These are phyloP conservation scores for Serinus canaria DNA, from an alignment of 2,113 vertebrate species.

Conservation along the genomic window DNA sequence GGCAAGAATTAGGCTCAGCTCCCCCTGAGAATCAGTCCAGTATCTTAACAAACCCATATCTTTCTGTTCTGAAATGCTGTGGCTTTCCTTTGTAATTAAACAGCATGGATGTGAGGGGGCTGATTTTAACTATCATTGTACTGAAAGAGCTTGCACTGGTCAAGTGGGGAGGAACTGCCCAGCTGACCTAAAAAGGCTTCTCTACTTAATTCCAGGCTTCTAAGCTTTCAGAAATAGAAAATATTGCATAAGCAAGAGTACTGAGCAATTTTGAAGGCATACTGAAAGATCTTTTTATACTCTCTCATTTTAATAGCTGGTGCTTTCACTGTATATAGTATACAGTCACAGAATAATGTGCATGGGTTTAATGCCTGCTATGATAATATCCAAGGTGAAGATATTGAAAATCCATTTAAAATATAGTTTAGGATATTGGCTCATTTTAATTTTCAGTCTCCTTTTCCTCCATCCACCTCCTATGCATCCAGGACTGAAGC, in stretches of 20 bases:
- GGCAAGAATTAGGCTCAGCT: conserved; percentile 23
- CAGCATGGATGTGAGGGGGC: conserved; percentile 26
- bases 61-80: neutral
- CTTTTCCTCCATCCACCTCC: neutral
- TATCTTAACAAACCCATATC: neutral
- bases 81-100: conserved; percentile 45
- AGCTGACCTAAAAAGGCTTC: neutral
- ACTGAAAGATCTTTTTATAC: conserved; percentile 44
- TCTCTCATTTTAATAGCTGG: conserved; percentile 41
- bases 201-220: conserved; percentile 36
- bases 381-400: conserved; percentile 51
- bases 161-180: conserved; percentile 16
- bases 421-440: conserved; percentile 46
- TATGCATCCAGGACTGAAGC: neutral
- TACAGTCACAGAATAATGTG: conserved; percentile 46
- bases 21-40: neutral
- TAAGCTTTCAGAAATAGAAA: conserved; percentile 49
- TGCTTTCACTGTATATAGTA: conserved; percentile 35
- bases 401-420: conserved; percentile 68
- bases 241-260: conserved; percentile 36
- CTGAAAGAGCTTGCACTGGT: conserved; percentile 23
- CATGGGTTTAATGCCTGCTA: conserved; percentile 54
- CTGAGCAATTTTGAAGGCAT: conserved; percentile 16
- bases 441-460: conserved; percentile 47
- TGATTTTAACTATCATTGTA: neutral